These are phyloP conservation scores for Formica aserva DNA, from an alignment of 2,888 invertebrate species.

Conservation along the genomic window DNA sequence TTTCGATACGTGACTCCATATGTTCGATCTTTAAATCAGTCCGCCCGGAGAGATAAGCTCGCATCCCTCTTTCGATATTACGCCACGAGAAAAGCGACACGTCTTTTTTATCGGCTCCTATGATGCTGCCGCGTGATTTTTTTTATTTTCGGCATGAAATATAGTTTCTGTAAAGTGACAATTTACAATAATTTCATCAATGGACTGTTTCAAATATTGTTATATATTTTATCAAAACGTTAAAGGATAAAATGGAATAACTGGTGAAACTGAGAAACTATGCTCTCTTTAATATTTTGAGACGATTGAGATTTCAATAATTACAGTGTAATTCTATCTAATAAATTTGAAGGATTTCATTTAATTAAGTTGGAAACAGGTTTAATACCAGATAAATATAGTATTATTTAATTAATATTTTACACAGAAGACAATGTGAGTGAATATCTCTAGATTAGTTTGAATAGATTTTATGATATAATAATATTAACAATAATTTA, in stretches of 20 bases:
- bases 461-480: constrained; percentile 4
- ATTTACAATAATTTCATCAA: background rate
- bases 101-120: constrained; percentile 31
- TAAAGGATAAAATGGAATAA: background rate
- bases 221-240: background rate
- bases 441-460: background rate
- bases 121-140: background rate
- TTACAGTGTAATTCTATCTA: background rate
- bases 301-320: background rate
- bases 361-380: background rate
- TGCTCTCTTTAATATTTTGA: background rate
- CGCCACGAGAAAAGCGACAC: constrained; percentile 7
- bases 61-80: constrained; percentile 40
- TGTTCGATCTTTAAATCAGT: constrained; percentile 59
- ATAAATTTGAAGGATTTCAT: background rate
- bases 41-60: constrained; percentile 48
- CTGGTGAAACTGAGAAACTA: background rate
- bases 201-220: background rate
- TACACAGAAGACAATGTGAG: background rate
- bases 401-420: constrained; percentile 1
- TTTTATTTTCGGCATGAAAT: constrained; percentile 1
- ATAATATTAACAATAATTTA: background rate
- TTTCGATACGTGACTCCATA: constrained; percentile 52
- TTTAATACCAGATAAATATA: background rate
- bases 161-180: background rate